Conservation (phyloP, 23 tunicate species). For the Ciona savignyi region DNA sequence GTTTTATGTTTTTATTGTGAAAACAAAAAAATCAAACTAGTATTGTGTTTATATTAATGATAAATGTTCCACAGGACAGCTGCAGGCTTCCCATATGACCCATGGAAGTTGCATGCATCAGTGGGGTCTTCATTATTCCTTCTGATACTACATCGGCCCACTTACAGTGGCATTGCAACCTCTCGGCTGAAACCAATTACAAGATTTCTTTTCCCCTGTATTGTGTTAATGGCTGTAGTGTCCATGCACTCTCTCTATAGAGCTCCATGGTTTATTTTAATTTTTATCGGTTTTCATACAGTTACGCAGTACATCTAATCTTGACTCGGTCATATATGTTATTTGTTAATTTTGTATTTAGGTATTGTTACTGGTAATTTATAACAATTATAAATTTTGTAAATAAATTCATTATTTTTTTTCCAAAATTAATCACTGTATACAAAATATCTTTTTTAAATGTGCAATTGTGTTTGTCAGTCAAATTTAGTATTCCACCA, state of each 20-base stretch:
- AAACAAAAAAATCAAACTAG: background rate
- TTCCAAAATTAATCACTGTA: too few relatives aligned
- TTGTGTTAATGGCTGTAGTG: background rate
- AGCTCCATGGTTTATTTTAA: background rate
- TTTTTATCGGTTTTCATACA: background rate
- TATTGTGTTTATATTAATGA: background rate
- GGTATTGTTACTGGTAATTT: too few relatives aligned
- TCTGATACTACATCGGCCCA: background rate
- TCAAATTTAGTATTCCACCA: too few relatives aligned
- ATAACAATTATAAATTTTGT: too few relatives aligned
- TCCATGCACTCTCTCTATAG: background rate
- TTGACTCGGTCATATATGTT: too few relatives aligned
- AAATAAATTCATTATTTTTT: too few relatives aligned
- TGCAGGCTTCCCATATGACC: background rate
- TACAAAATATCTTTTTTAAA: too few relatives aligned
- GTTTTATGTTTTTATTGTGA: too few relatives aligned
- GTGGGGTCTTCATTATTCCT: background rate
- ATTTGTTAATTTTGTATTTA: too few relatives aligned
- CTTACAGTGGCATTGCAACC: background rate
- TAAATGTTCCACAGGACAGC: too few relatives aligned
- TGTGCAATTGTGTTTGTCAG: too few relatives aligned
- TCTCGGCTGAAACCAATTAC: background rate
- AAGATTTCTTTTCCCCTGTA: background rate
- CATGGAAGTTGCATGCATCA: background rate
- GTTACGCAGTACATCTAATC: background rate